Conservation (phyloP, 2,888 invertebrate genomes). For the Drosophila formosana region DNA sequence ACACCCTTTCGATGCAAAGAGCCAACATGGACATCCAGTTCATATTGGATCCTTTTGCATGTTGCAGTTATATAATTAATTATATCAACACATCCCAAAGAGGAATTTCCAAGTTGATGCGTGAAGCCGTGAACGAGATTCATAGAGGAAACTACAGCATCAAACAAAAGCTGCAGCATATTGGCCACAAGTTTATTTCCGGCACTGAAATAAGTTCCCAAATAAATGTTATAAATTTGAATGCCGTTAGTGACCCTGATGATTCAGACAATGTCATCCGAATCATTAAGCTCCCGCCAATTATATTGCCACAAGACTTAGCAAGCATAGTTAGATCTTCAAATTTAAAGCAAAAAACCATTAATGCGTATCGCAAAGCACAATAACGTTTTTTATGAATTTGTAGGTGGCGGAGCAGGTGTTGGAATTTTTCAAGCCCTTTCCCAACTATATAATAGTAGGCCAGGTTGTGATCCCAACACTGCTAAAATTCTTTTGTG, state of each 20-base stretch:
- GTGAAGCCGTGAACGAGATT: slow-evolving; percentile 3
- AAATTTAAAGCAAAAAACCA: no score
- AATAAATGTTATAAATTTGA: no score
- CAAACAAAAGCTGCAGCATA: no score
- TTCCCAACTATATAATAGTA: not conserved
- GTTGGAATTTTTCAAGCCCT: slow-evolving; percentile 2
- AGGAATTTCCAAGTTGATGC: slow-evolving; percentile 17
- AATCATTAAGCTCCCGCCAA: no score
- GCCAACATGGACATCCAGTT: slow-evolving; percentile 17
- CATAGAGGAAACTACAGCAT: not conserved
- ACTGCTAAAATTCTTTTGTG: slow-evolving; percentile 5
- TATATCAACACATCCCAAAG: slow-evolving; percentile 17
- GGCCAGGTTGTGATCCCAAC: slow-evolving; percentile 12
- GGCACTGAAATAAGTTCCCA: no score
- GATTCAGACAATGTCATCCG: no score
- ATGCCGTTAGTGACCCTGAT: no score
- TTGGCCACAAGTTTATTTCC: no score
- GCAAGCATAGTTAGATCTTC: no score
- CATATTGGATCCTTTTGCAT: slow-evolving; percentile 13
- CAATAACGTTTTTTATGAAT: not conserved
- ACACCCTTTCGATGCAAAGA: slow-evolving; percentile 5
- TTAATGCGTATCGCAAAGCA: no score
- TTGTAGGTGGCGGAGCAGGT: not conserved
- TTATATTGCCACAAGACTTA: no score
- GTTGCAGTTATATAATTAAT: slow-evolving; percentile 13